phyloP scores from a whole-genome alignment of 2,888 invertebrate genomes.

The Rhamnusium bicolor region DNA sequence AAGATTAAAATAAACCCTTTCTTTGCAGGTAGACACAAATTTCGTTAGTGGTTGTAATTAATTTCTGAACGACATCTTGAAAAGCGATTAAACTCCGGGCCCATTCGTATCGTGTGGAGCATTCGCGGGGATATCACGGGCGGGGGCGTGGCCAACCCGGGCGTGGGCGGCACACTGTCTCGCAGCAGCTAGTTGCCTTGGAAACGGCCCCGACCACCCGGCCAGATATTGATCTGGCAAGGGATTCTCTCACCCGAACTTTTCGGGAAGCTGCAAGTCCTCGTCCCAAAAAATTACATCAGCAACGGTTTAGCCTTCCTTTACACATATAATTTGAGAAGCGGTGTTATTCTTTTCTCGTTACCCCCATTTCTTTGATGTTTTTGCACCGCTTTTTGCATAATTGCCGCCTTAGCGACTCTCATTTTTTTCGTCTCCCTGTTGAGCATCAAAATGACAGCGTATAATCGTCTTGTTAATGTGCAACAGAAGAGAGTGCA shows the following conservation, averaged over 20 bases:
- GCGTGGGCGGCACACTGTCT: conserved; percentile 78
- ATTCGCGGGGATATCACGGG: conserved; percentile 35
- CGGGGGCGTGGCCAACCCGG: conserved; percentile 66
- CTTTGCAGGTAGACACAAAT: conserved; percentile 59
- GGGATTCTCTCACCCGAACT: conserved; percentile 60
- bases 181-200: conserved; percentile 76
- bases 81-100: conserved; percentile 64
- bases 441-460: conserved; percentile 20
- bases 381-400: conserved; percentile 50
- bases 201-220: conserved; percentile 58
- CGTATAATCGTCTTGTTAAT: conserved; percentile 17
- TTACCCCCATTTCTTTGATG: conserved; percentile 62
- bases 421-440: conserved; percentile 21
- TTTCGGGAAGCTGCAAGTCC: conserved; percentile 54
- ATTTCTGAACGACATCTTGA: conserved; percentile 68
- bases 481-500: background rate
- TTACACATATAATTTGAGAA: conserved; percentile 62
- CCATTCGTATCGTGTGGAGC: conserved; percentile 16
- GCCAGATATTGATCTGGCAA: conserved; percentile 70
- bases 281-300: conserved; percentile 54
- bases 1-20: conserved; percentile 46
- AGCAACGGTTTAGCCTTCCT: conserved; percentile 62
- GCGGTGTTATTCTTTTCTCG: conserved; percentile 63
- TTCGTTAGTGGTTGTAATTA: conserved; percentile 66
- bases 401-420: conserved; percentile 35